Conservation (phyloP, 2,797 vertebrate genomes). For the Rhadinocentrus ornatus region DNA sequence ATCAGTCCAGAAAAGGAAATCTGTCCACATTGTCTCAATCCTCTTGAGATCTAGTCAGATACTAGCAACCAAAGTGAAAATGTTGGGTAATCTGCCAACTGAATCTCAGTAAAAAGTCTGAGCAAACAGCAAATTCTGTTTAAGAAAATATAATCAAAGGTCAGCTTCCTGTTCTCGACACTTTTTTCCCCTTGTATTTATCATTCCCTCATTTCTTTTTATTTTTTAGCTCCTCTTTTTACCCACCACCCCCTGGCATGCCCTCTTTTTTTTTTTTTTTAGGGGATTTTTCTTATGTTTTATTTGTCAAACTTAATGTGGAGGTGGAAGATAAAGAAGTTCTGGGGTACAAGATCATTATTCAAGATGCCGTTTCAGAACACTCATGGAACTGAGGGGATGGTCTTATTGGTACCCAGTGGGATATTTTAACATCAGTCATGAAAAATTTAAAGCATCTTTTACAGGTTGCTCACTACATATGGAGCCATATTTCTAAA, state of each 20-base stretch:
- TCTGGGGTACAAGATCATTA: slow-evolving; percentile 28
- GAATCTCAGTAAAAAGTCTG: too few species aligned
- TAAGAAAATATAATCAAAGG: too few species aligned
- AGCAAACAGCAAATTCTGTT: too few species aligned
- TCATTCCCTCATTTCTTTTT: too few species aligned
- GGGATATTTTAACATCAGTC: slow-evolving; percentile 30
- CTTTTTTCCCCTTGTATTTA: too few species aligned
- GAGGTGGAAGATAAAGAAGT: slow-evolving; percentile 5
- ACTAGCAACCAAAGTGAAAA: too few species aligned
- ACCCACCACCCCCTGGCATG: too few species aligned
- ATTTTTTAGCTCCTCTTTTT: too few species aligned
- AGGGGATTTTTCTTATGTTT: background rate
- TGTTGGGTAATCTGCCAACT: too few species aligned
- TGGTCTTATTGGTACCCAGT: background rate
- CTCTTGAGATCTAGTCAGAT: too few species aligned
- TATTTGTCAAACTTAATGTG: slow-evolving; percentile 4
- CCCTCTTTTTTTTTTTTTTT: background rate
- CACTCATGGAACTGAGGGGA: background rate
- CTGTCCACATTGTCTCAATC: too few species aligned
- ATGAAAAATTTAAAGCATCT: slow-evolving; percentile 43
- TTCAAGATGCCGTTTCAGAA: slow-evolving; percentile 12
- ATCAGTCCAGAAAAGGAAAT: background rate
- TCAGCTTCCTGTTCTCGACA: too few species aligned
- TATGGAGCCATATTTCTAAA: background rate
- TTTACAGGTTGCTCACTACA: slow-evolving; percentile 1